Evolutionary conservation across 2,797 vertebrate genomes (phyloP), one percentile per base, ranked within the genome.

Genomic region (Onychomys torridus): DNA sequence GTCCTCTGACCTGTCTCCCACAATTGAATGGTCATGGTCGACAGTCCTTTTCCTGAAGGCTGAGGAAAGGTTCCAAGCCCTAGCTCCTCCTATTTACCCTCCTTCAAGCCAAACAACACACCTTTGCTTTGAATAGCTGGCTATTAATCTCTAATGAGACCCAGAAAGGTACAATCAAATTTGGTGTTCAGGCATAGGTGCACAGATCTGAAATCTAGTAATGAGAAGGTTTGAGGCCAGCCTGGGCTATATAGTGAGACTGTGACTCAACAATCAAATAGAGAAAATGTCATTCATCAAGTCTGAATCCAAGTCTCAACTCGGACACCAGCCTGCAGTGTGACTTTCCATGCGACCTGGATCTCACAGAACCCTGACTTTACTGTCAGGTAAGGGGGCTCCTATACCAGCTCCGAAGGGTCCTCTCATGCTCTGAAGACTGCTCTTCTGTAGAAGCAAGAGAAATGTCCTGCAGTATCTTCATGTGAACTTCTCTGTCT

Each of bases 401-500:
- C 90, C 90, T 14, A 13, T 32, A 25, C 19, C 21, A 59, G 27
- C 27, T 11, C 25, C 21, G 43, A 67, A n/a, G 55, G 69, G 32
- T 32, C 29, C 34, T 37, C 5, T 57, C 59, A 12, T 37, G 14
- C 71, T 75, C 2, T 32, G 78, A 78, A 19, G 3, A 29, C 2
- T 5, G 11, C 69, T 59, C 59, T 91, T 75, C 71, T 32, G 59
- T 21, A 19, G 61, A 94, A 82, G 59, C 52, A 37, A 52, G 55
- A 69, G 65, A 84, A 73, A 46, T 4, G 8, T 25, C 61, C 57
- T 6, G 46, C 27, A 21, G 6, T 57, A 37, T n/a, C 61, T 61
- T 83, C 46, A 0, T 10, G 1, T 21, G 11, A 12, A 9, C n/a
- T 8, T 4, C 3, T 29, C 37, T 32, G 9, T 40, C 55, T 84